Base-by-base conservation (phyloP, 2,113 vertebrate genomes). In the Tauraco erythrolophus region DNA sequence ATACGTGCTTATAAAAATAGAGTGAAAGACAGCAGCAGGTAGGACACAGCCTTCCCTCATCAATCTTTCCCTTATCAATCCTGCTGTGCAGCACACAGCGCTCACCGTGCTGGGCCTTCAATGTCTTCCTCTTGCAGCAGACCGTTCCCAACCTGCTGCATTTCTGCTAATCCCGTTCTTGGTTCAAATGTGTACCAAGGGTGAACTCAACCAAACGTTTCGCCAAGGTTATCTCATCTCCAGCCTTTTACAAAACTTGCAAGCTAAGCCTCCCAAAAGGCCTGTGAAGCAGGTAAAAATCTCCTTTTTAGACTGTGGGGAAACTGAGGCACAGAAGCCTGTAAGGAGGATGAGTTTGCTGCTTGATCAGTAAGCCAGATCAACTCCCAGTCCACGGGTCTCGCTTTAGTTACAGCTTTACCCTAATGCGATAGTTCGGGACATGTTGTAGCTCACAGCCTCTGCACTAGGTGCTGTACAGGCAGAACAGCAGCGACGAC, bases 391-490 rank as follows among this genome's bases (percentile, higher is more conserved):
- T 7, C n/a, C 21, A 14, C 0, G 0, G 30, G 27, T 69, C 35
- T 62, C 27, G 3, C 37, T 45, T 57, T 5, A 62, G 56, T 8
- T 85, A 19, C 21, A 1, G 18, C 61, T 78, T 65, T 14, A 83
- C 14, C 21, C 58, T 56, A 84, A 71, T 10, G 23, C 0, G 5
- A 19, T 4, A 37, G 24, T 7, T 35, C 0, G 2, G 60, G 27
- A 39, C 1, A 3, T 10, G 48, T 2, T 41, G 53, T 37, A 19
- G 27, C 28, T 70, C 35, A 10, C 0, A 2, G 70, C 24, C 45
- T 24, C 56, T 10, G 64, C 0, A 0, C 60, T 12, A 14, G 19
- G 65, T 4, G 2, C 65, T 4, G 2, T 14, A 31, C 23, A 6
- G n/a, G 48, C 39, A 72, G n/a, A 74, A 57, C 50, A 48, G 74